Evolutionary conservation across 1,140 invertebrate genomes (phyloP).

Genomic region (Drosophila rufa): DNA sequence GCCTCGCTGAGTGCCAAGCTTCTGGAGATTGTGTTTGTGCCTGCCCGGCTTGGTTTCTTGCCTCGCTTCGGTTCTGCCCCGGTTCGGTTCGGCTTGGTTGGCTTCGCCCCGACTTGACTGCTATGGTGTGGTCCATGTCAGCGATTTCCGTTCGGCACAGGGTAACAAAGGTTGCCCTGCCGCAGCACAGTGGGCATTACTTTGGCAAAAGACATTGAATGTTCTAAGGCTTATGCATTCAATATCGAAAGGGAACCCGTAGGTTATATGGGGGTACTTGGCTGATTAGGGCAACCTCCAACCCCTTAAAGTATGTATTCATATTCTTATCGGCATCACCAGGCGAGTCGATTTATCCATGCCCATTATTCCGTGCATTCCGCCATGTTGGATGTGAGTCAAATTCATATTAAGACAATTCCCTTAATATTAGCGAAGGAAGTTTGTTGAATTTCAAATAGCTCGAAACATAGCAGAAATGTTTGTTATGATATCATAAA

Average conservation of each 20-base stretch:
- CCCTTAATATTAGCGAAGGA: too few relatives aligned
- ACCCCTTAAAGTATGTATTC: too few relatives aligned
- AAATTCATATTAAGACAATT: too few relatives aligned
- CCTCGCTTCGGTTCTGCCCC: conserved; percentile 11
- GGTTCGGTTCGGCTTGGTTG: conserved; percentile 1
- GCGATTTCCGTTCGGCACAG: conserved; percentile 78
- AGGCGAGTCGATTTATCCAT: too few relatives aligned
- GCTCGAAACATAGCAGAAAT: too few relatives aligned
- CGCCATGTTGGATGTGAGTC: too few relatives aligned
- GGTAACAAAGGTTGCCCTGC: conserved; percentile 76
- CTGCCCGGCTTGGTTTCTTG: conserved; percentile 38
- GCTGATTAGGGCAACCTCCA: too few relatives aligned
- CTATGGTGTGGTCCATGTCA: conserved; percentile 80
- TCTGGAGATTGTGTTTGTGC: conserved; percentile 55
- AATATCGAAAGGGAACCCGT: not conserved
- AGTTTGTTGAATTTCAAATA: too few relatives aligned
- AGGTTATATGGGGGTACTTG: too few relatives aligned
- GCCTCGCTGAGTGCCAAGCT: conserved; percentile 67
- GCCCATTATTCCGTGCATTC: too few relatives aligned
- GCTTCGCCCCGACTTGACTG: conserved; percentile 26
- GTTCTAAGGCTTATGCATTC: not conserved
- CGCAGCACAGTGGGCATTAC: conserved; percentile 41
- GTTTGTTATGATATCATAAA: too few relatives aligned
- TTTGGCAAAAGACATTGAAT: not conserved
- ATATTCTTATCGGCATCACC: too few relatives aligned